A percentile compares a stretch with the other conserved stretches of the same genome.
These are phyloP conservation scores for Rhea americana DNA, from an alignment of 2,113 vertebrate genomes.

Conservation along the genomic window DNA sequence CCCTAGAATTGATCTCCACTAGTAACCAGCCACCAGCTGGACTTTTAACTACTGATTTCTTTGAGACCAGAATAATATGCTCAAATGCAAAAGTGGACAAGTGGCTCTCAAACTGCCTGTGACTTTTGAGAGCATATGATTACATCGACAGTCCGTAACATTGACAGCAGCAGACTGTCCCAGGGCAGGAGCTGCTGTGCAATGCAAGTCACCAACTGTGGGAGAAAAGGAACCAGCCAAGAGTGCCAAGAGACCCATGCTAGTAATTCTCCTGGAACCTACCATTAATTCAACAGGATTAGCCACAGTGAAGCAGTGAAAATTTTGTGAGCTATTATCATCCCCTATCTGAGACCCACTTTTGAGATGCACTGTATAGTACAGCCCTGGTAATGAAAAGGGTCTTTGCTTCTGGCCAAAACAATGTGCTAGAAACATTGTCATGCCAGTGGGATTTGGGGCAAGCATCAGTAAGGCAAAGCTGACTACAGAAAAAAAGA, in stretches of 20 bases:
- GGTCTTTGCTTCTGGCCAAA: neutral
- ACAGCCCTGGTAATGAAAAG: neutral
- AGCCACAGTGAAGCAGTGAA: neutral
- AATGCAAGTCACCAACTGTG: neutral
- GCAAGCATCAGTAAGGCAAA: neutral
- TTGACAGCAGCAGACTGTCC: neutral
- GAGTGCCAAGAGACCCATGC: accelerated
- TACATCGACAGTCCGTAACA: accelerated
- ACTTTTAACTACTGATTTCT: neutral
- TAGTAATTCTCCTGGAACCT: neutral
- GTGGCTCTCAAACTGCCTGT: neutral
- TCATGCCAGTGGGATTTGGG: neutral
- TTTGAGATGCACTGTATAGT: neutral
- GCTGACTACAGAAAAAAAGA: neutral
- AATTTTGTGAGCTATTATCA: neutral
- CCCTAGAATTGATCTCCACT: neutral
- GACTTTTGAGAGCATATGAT: neutral
- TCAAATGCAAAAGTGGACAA: neutral
- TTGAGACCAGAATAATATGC: neutral
- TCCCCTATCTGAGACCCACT: neutral
- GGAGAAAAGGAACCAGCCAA: neutral
- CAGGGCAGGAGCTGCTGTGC: neutral
- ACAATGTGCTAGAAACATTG: accelerated
- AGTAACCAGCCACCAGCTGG: neutral
- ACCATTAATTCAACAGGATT: neutral